Evolutionary conservation across 2,888 invertebrate genomes (phyloP), one percentile per base, ranked within the genome.

Genomic region (Apeira syringaria): DNA sequence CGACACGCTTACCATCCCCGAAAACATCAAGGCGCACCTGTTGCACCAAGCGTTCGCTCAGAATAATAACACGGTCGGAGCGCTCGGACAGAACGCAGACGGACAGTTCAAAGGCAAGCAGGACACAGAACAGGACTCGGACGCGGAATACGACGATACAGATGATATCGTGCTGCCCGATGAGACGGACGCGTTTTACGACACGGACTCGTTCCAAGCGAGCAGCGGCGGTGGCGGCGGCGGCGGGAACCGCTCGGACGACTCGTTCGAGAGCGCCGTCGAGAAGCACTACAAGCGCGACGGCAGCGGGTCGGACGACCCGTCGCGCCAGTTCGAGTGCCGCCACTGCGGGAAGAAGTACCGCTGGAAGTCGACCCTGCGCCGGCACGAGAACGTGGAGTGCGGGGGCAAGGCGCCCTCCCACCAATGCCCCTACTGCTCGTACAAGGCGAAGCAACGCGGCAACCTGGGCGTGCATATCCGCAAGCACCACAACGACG

Each of bases 331-430:
- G 68, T 96, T 95, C 80, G 92, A 94, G 32, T 96, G 96, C 70
- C 91, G 95, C 34, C 95, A 95, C 73, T 96, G 96, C 83, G 96
- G 96, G 52, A 96, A 96, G 79, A 92, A 94, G 56, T 96, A 96
- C 80, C 93, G 96, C 64, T 96, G 96, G 96, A 96, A 95, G 84
- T 95, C 95, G 33, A 96, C 96, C 46, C 91, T 96, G 90, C 91
- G 94, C 6, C 92, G 95, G 2, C 96, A 96, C 84, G 95, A 95
- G 80, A 94, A 93, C 87, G 95, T 95, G 50, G 96, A 96, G 80
- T 96, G 96, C 80, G 94, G 95, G 28, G 95, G 95, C 53, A 96
- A 96, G 74, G 94, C 95, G 53, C 96, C 96, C 0, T 92, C 94
- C 50, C 95, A 95, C 82, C 94, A 95, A 52, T 96, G 96, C 66